Evolutionary conservation across 2,113 vertebrate species (phyloP), one percentile per base, ranked within the genome.

Genomic region (Cettia cetti): DNA sequence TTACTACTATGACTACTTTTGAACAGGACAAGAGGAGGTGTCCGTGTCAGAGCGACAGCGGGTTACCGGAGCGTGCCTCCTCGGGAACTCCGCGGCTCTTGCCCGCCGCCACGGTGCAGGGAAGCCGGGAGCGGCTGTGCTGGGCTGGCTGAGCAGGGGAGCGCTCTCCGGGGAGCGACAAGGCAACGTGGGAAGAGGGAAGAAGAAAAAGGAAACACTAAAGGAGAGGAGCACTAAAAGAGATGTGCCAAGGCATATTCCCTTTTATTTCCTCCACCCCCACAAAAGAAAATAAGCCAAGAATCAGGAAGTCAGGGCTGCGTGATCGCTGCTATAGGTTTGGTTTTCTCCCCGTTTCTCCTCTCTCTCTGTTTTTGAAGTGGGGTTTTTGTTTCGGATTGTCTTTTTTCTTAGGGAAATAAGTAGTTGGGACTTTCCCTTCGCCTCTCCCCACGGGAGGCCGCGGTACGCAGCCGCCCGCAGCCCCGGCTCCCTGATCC

Each of bases 301-400:
- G 72, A 92, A 96, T 84, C 89, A 95, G 96, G 95, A 94, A 95
- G 93, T 81, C 89, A 7, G 92, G 54, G 65, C 83, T 92, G 71
- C 53, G 40, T 3, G 86, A 75, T 54, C 53, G 39, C 82, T 89
- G 31, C 37, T 82, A 65, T 10, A 81, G 49, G 53, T 68, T 79
- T 85, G 31, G 7, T 12, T n/a, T 63, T 66, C 31, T 47, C 39
- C 12, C 21, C n/a, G 7, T 18, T 57, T 70, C 49, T 44, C 27
- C 40, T 28, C 28, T 49, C 19, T 23, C 8, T 31, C 7, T 16
- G 11, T 12, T 45, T 68, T 31, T 47, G n/a, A 5, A 30, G 54
- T 68, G n/a, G 14, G 3, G 3, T 89, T 68, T 82, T 40, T 47
- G 39, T 56, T 49, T 49, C 54, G 28, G 7, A 33, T 44, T 33